Evolutionary conservation across 2,113 vertebrate species (phyloP).

Genomic region (Gambusia affinis): DNA sequence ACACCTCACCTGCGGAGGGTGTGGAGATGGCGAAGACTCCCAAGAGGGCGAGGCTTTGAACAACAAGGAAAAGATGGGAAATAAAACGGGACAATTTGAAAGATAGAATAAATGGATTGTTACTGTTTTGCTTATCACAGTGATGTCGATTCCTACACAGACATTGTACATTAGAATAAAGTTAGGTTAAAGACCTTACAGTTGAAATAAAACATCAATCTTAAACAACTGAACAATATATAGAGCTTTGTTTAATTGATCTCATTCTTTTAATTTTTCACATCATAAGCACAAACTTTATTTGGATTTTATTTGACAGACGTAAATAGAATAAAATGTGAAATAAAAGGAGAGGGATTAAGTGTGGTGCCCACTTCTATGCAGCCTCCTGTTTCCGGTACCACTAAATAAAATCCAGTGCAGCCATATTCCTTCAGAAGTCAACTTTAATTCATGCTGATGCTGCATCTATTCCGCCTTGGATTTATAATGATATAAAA

Average conservation of each 20-base stretch:
- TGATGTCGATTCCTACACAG: too few relatives aligned
- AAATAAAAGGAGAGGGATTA: background rate
- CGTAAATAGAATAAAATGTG: background rate
- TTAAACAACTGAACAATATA: background rate
- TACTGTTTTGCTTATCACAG: background rate
- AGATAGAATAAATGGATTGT: background rate
- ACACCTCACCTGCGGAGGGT: conserved; percentile 19
- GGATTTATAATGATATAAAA: conserved; percentile 27
- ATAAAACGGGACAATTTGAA: background rate
- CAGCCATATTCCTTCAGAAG: background rate
- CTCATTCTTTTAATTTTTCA: too few relatives aligned
- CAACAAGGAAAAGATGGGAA: background rate
- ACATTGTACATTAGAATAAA: too few relatives aligned
- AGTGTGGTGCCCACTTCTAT: background rate
- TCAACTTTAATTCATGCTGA: background rate
- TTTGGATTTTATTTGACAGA: background rate
- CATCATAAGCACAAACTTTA: too few relatives aligned
- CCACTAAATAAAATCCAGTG: background rate
- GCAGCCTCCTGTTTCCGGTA: background rate
- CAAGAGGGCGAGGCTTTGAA: conserved; percentile 12
- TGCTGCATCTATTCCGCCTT: background rate
- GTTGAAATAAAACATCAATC: background rate
- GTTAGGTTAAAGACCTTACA: background rate
- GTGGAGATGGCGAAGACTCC: background rate
- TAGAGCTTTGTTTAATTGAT: background rate